Evolutionary conservation across 1,140 invertebrate species (phyloP).

Genomic region (Drosophila gunungcola): DNA sequence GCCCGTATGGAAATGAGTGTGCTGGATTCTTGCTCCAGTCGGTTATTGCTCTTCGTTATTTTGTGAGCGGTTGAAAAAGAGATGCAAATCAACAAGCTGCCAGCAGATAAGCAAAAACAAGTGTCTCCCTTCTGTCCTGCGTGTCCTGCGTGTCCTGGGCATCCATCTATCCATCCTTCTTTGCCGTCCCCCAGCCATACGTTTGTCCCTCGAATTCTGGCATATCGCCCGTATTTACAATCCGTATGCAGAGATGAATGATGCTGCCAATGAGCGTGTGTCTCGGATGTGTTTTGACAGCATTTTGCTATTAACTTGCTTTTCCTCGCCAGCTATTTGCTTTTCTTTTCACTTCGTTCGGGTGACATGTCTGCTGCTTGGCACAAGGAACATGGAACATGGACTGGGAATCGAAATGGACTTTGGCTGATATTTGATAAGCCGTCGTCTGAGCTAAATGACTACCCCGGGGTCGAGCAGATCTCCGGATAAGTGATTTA

Average conservation of each 20-base stretch:
- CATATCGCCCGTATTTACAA: constrained; percentile 44
- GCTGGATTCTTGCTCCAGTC: constrained; percentile 32
- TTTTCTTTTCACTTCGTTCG: constrained; percentile 39
- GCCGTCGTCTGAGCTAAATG: constrained; percentile 35
- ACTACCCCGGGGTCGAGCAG: constrained; percentile 21
- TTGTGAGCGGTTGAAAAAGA: constrained; percentile 59
- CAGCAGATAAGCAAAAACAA: constrained; percentile 60
- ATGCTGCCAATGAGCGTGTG: constrained; percentile 63
- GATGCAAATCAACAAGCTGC: constrained; percentile 73
- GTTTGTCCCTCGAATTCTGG: constrained; percentile 2
- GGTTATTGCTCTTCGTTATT: constrained; percentile 42
- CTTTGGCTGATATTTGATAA: constrained; percentile 33
- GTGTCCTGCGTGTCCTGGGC: constrained; percentile 38
- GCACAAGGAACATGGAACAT: background rate
- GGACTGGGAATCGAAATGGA: constrained; percentile 6
- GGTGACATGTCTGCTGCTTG: constrained; percentile 13
- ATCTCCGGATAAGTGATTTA: constrained; percentile 62
- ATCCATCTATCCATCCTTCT: constrained; percentile 22
- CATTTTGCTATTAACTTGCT: constrained; percentile 68
- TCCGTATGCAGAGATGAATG: constrained; percentile 65
- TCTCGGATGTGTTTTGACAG: constrained; percentile 59
- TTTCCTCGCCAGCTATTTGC: constrained; percentile 42
- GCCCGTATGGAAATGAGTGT: constrained; percentile 56
- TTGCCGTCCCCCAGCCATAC: background rate
- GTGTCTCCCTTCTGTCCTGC: constrained; percentile 43